Conservation (phyloP, 2,888 invertebrate genomes). For the Capitulum mitella region DNA sequence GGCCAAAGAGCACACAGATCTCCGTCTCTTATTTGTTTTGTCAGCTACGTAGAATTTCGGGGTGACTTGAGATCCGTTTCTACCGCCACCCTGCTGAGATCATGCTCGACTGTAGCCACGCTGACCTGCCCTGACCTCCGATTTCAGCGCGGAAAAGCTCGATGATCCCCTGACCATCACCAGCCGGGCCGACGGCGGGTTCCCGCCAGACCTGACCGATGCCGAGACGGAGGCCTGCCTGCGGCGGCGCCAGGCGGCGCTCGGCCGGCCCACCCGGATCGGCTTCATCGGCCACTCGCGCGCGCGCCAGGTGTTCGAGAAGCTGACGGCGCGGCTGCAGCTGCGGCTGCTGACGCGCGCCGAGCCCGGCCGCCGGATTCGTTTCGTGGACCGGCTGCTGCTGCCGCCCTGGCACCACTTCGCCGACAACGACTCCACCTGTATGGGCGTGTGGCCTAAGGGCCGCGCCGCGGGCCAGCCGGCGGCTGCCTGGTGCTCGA, state of each 20-base stretch:
- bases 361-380: not conserved
- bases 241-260: not conserved
- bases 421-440: not conserved
- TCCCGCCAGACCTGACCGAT: not conserved
- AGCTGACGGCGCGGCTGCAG: not conserved
- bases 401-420: not conserved
- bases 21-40: too few species aligned
- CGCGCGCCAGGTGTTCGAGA: not conserved
- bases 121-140: too few species aligned
- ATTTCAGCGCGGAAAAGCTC: too few species aligned
- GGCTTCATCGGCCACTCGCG: not conserved
- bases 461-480: not conserved
- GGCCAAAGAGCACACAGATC: too few species aligned
- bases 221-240: not conserved
- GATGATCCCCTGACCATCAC: not conserved
- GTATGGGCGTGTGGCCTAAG: not conserved
- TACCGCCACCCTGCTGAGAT: too few species aligned
- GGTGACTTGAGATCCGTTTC: too few species aligned
- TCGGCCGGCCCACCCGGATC: not conserved
- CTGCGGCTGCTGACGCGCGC: constrained; percentile 5
- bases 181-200: not conserved
- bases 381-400: not conserved
- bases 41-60: too few species aligned
- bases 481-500: not conserved
- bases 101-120: too few species aligned